Evolutionary conservation across 2,113 vertebrate species (phyloP).

Genomic region (Mellivora capensis): DNA sequence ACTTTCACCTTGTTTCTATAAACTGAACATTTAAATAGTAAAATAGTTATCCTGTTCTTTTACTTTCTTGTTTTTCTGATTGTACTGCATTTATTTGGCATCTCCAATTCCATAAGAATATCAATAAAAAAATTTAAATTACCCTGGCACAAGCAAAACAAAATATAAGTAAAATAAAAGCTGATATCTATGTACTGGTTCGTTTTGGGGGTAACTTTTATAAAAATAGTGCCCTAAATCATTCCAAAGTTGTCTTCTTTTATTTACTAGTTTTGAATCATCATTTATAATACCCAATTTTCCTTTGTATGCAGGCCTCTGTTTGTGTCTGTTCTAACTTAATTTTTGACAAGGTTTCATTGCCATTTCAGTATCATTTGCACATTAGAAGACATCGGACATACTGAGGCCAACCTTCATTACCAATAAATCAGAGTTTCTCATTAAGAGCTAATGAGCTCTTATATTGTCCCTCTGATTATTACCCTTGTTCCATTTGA

Average conservation of each 20-base stretch:
- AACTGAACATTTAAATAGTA: not conserved
- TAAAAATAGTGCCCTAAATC: not conserved
- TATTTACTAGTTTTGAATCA: not conserved
- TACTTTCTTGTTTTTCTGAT: not conserved
- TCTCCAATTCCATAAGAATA: not conserved
- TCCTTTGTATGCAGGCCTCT: not conserved
- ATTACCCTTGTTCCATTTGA: slow-evolving; percentile 54
- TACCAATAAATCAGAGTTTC: slow-evolving; percentile 67
- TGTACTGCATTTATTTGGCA: not conserved
- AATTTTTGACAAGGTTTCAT: slow-evolving; percentile 51
- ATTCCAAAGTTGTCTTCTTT: not conserved
- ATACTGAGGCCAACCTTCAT: slow-evolving; percentile 59
- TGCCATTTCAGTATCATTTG: slow-evolving; percentile 56
- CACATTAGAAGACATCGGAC: slow-evolving; percentile 46
- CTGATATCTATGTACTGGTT: not conserved
- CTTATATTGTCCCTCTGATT: slow-evolving; percentile 63
- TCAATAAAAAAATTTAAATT: not conserved
- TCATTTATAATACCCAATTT: not conserved
- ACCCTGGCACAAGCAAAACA: not conserved
- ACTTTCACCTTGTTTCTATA: not conserved
- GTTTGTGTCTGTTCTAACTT: slow-evolving; percentile 31
- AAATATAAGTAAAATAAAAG: not conserved
- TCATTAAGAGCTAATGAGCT: slow-evolving; percentile 69
- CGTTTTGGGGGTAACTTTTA: not conserved
- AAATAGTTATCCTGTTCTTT: not conserved